Evolutionary conservation across 2,797 vertebrate species (phyloP).

Genomic region (Syngnathus acus): DNA sequence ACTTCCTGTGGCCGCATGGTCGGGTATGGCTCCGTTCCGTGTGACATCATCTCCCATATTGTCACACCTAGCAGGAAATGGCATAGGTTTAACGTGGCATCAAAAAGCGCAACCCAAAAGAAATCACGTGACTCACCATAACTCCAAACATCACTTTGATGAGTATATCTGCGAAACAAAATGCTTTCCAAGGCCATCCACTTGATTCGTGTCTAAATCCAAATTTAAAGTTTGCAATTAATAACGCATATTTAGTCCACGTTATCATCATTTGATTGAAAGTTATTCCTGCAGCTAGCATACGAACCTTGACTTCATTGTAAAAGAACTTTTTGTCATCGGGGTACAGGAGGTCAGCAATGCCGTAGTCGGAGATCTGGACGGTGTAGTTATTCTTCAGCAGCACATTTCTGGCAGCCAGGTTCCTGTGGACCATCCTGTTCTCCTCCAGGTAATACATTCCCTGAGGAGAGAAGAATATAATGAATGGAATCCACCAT

Average conservation of each 20-base stretch:
- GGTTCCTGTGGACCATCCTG: slow-evolving; percentile 88
- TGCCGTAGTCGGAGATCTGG: slow-evolving; percentile 90
- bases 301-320: slow-evolving; percentile 78
- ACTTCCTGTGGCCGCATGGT: slow-evolving; percentile 80
- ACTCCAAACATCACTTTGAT: slow-evolving; percentile 97
- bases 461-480: slow-evolving; percentile 62
- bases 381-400: slow-evolving; percentile 85
- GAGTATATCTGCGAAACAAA: slow-evolving; percentile 88
- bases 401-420: slow-evolving; percentile 89
- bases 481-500: not conserved
- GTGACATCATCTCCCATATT: slow-evolving; percentile 96
- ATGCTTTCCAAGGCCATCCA: slow-evolving; percentile 97
- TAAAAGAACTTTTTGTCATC: slow-evolving; percentile 90
- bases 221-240: not conserved
- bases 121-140: slow-evolving; percentile 75
- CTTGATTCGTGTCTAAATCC: slow-evolving; percentile 81
- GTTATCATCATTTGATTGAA: not conserved
- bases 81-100: slow-evolving; percentile 8
- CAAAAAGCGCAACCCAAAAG: not conserved
- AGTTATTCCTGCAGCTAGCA: not conserved
- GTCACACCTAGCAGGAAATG: slow-evolving; percentile 76
- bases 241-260: too few relatives aligned
- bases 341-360: slow-evolving; percentile 85
- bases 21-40: slow-evolving; percentile 85
- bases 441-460: slow-evolving; percentile 97